Evolutionary conservation across 2,797 vertebrate genomes (phyloP).

Genomic region (Enteromius trimaculatus): DNA sequence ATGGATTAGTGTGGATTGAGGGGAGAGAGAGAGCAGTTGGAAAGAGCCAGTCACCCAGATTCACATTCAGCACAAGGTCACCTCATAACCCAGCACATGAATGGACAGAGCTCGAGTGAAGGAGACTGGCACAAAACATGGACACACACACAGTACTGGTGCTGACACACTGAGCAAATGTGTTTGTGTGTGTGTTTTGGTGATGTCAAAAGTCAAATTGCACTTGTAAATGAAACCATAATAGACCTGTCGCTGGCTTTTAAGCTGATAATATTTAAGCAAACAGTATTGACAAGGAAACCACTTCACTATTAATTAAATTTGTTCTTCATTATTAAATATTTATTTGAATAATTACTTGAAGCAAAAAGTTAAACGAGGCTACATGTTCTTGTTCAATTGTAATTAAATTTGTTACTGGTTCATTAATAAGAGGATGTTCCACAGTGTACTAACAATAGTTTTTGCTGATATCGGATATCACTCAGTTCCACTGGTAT

Average conservation of each 20-base stretch:
- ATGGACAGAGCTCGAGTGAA: constrained; percentile 31
- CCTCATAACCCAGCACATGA: constrained; percentile 32
- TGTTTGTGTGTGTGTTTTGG: neutral
- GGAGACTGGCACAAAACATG: constrained; percentile 2
- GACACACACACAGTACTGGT: constrained; percentile 19
- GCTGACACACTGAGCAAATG: neutral
- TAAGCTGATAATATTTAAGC: neutral
- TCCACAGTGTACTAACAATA: neutral
- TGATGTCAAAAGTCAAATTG: constrained; percentile 16
- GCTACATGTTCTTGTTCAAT: neutral
- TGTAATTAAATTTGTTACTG: neutral
- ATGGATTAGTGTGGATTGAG: constrained; percentile 48
- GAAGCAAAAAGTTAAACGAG: neutral
- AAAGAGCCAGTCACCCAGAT: constrained; percentile 42
- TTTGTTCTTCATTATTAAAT: neutral
- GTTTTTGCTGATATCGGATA: neutral
- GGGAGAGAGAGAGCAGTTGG: constrained; percentile 32
- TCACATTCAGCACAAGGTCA: constrained; percentile 55
- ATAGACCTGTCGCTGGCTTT: neutral
- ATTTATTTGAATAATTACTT: constrained; percentile 9
- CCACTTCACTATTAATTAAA: neutral
- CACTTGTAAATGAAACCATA: too few relatives aligned
- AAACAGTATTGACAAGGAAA: neutral
- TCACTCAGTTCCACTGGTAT: neutral
- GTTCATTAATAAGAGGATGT: neutral